A percentile compares a stretch with the other conserved stretches of the same genome.
Evolutionary conservation across 2,113 vertebrate species (phyloP).

Genomic region (Acrocephalus arundinaceus): DNA sequence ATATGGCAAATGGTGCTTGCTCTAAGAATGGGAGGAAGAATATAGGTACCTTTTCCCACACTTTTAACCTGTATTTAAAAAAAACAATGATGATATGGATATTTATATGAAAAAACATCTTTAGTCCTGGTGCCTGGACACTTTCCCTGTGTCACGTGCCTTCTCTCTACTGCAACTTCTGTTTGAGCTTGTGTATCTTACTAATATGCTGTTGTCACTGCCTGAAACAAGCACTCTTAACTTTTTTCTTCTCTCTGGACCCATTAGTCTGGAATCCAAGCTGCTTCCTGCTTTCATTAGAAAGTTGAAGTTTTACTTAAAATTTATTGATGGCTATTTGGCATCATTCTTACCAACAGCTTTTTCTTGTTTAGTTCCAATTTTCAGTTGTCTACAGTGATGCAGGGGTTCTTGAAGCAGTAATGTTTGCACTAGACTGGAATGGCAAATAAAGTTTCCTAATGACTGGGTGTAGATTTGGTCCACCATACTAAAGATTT

Average conservation of each 20-base stretch:
- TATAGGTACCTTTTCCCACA: background rate
- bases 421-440: background rate
- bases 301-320: background rate
- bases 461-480: background rate
- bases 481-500: background rate
- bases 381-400: background rate
- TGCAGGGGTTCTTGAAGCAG: background rate
- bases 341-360: background rate
- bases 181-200: background rate
- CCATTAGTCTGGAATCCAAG: background rate
- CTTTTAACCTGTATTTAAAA: background rate
- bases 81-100: background rate
- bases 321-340: background rate
- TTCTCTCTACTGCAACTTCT: background rate
- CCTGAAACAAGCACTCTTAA: background rate
- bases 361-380: background rate
- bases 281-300: background rate
- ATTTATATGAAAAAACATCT: background rate
- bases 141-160: background rate
- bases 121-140: background rate
- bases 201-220: background rate
- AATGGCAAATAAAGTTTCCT: background rate
- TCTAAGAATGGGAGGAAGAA: constrained; percentile 29
- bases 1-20: constrained; percentile 13
- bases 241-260: background rate